Conservation (phyloP, 2,888 invertebrate genomes). For the Drosophila setosimentum region DNA sequence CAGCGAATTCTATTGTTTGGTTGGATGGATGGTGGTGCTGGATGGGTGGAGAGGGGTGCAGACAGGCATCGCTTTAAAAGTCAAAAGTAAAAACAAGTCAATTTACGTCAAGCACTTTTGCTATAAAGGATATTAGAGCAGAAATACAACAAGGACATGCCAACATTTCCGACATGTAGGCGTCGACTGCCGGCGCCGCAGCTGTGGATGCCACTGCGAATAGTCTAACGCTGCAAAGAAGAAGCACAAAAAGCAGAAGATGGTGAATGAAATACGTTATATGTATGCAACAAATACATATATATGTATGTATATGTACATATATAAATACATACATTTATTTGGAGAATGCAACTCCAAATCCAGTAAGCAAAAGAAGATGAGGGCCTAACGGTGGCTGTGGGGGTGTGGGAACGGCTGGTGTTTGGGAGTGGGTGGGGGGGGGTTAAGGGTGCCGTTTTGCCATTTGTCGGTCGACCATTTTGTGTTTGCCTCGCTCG, state of each 20-base stretch:
- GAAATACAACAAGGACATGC: slow-evolving; percentile 81
- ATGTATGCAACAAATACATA: neutral
- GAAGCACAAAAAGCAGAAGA: neutral
- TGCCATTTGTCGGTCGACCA: slow-evolving; percentile 75
- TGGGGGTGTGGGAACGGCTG: neutral
- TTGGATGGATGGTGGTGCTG: neutral
- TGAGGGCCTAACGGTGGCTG: neutral
- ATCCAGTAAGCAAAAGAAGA: neutral
- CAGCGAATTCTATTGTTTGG: slow-evolving; percentile 20
- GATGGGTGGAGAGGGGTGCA: neutral
- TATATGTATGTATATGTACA: neutral
- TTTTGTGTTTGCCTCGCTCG: slow-evolving; percentile 58
- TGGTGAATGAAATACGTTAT: slow-evolving; percentile 34
- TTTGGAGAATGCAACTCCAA: slow-evolving; percentile 19
- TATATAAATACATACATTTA: neutral
- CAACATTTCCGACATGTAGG: slow-evolving; percentile 81
- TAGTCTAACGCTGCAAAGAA: neutral
- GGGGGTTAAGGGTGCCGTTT: slow-evolving; percentile 10
- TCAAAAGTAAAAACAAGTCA: slow-evolving; percentile 82
- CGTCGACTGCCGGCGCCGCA: slow-evolving; percentile 78
- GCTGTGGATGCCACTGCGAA: slow-evolving; percentile 45
- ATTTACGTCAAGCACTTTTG: slow-evolving; percentile 82
- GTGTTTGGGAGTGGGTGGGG: neutral
- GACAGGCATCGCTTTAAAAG: slow-evolving; percentile 71
- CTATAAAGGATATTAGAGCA: slow-evolving; percentile 82